phyloP scores from a whole-genome alignment of 2,888 invertebrate genomes.

The Pristionchus fissidentatus region DNA sequence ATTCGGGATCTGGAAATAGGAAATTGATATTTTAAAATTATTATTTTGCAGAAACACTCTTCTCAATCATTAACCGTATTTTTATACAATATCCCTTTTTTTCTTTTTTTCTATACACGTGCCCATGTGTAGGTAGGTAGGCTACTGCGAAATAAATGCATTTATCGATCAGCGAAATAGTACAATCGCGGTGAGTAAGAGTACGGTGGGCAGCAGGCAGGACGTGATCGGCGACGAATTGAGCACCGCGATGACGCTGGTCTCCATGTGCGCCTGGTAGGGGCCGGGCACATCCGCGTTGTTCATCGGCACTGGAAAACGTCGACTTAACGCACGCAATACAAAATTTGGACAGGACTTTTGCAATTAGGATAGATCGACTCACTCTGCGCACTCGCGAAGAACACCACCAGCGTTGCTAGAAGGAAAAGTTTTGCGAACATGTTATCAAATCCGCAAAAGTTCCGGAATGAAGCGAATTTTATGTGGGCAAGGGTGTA shows the following conservation, averaged over 20 bases:
- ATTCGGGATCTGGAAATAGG: not conserved
- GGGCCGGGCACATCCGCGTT: not conserved
- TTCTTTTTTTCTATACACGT: not conserved
- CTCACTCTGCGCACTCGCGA: not conserved
- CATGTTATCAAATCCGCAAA: not conserved
- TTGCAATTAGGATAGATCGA: not conserved
- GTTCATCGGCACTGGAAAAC: not conserved
- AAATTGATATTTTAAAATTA: not conserved
- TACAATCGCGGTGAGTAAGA: not conserved
- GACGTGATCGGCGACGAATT: not conserved
- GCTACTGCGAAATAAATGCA: not conserved
- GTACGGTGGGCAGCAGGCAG: conserved; percentile 5
- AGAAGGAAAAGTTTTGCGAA: not conserved
- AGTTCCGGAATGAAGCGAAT: not conserved
- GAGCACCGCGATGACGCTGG: not conserved
- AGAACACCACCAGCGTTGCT: not conserved
- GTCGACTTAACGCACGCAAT: conserved; percentile 9
- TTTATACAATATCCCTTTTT: not conserved
- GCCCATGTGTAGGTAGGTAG: too few relatives aligned
- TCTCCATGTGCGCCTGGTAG: not conserved
- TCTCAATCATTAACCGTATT: not conserved
- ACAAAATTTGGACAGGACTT: not conserved
- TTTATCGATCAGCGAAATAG: conserved; percentile 33
- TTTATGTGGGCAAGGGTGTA: not conserved
- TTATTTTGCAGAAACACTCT: not conserved